Conservation (phyloP, 2,888 invertebrate genomes). For the Homarus gammarus region DNA sequence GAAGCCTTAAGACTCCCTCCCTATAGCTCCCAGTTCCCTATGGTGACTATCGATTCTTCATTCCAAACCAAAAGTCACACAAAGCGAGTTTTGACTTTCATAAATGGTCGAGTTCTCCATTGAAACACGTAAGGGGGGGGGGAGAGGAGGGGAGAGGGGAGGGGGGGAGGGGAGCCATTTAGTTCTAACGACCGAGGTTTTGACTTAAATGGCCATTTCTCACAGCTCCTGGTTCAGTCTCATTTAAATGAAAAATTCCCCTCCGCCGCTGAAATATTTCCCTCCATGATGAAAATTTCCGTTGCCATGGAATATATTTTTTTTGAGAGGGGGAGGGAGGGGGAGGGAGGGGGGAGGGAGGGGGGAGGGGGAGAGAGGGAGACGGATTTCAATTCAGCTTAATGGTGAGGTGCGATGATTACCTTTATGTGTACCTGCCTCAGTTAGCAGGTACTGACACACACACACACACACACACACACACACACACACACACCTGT, state of each 20-base stretch:
- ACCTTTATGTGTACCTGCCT: no score
- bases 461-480: conserved; percentile 33
- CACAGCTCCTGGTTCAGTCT: conserved; percentile 29
- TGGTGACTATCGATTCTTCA: conserved; percentile 39
- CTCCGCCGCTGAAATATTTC: background rate
- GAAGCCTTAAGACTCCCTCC: no score
- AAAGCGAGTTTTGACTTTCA: conserved; percentile 53
- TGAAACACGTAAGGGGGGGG: background rate
- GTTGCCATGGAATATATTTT: conserved; percentile 11
- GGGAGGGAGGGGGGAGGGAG: background rate
- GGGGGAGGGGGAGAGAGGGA: background rate
- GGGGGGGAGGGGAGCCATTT: conserved; percentile 20
- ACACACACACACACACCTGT: conserved; percentile 37
- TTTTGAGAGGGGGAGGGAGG: conserved; percentile 13
- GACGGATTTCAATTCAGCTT: no score
- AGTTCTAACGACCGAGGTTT: conserved; percentile 47
- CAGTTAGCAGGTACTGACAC: no score
- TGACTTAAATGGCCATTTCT: conserved; percentile 56
- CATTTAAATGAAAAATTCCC: conserved; percentile 24
- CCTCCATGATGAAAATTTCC: background rate
- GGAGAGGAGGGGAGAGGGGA: background rate
- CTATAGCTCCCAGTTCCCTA: no score
- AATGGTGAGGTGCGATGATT: no score
- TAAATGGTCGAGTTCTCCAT: conserved; percentile 41
- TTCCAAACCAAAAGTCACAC: conserved; percentile 24